Percentiles rank a stretch among this genome's conserved stretches.
Evolutionary conservation across 2,113 vertebrate genomes (phyloP).

Genomic region (Paramormyrops kingsleyae): DNA sequence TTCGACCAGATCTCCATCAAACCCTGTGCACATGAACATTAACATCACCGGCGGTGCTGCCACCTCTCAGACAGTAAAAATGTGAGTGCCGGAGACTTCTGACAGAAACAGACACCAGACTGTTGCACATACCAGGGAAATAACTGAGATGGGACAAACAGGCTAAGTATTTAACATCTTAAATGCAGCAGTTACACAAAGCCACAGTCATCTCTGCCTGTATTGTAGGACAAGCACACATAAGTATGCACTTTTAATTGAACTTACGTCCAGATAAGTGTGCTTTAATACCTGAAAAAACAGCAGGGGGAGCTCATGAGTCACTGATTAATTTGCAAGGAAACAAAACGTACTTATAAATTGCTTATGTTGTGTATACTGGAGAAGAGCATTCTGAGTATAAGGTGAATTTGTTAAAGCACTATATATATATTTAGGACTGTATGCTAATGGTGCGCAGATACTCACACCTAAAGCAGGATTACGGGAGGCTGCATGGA

Average conservation of each 20-base stretch:
- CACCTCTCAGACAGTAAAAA: neutral
- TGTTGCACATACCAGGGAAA: neutral
- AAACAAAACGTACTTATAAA: neutral
- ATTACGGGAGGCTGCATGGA: conserved; percentile 24
- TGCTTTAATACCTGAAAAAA: conserved; percentile 43
- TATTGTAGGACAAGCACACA: neutral
- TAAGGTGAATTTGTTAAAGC: neutral
- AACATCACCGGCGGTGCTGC: conserved; percentile 15
- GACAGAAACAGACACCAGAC: neutral
- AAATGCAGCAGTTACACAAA: neutral
- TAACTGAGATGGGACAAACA: neutral
- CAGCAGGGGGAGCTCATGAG: conserved; percentile 9
- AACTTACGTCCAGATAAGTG: conserved; percentile 57
- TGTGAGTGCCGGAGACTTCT: neutral
- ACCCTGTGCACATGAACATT: conserved; percentile 61
- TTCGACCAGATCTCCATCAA: conserved; percentile 98
- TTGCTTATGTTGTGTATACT: neutral
- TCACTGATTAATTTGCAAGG: neutral
- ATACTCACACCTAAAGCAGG: conserved; percentile 54
- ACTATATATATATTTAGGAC: neutral
- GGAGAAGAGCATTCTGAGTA: neutral
- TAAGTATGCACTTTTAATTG: neutral
- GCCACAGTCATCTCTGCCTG: neutral
- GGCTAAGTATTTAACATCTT: neutral
- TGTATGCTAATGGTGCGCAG: neutral